These are phyloP conservation scores for Hymenopus coronatus DNA, from an alignment of 2,888 invertebrate genomes.

Conservation along the genomic window DNA sequence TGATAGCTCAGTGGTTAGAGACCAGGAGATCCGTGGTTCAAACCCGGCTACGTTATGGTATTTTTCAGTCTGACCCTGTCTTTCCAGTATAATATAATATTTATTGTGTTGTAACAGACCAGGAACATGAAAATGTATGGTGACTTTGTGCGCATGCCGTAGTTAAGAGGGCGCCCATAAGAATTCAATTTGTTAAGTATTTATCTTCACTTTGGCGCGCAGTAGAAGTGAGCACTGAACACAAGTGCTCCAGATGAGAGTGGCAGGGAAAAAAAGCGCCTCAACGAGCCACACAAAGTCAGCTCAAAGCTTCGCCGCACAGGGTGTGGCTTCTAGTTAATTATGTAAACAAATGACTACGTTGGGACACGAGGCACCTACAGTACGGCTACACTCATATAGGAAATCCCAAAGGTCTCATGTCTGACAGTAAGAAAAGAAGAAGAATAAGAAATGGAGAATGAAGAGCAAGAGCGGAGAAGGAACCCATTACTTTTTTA, in stretches of 20 bases:
- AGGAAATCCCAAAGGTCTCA: not conserved
- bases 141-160: too few species aligned
- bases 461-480: not conserved
- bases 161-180: too few species aligned
- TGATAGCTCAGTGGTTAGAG: too few species aligned
- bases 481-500: not conserved
- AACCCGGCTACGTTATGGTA: too few species aligned
- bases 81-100: too few species aligned
- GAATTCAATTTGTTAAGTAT: too few species aligned
- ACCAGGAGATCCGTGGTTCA: too few species aligned
- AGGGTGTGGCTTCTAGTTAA: not conserved
- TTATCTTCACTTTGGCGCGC: too few species aligned
- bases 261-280: not conserved
- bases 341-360: not conserved
- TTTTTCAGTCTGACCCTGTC: too few species aligned
- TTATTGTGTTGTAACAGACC: too few species aligned
- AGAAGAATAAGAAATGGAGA: not conserved
- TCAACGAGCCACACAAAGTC: not conserved
- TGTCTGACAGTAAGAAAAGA: not conserved
- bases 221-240: not conserved
- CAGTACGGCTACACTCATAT: not conserved
- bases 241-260: not conserved
- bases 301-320: not conserved
- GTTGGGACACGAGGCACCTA: not conserved
- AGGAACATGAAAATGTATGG: too few species aligned